Base-by-base conservation (phyloP, 2,888 invertebrate species). In the Tetragonula carbonaria region DNA sequence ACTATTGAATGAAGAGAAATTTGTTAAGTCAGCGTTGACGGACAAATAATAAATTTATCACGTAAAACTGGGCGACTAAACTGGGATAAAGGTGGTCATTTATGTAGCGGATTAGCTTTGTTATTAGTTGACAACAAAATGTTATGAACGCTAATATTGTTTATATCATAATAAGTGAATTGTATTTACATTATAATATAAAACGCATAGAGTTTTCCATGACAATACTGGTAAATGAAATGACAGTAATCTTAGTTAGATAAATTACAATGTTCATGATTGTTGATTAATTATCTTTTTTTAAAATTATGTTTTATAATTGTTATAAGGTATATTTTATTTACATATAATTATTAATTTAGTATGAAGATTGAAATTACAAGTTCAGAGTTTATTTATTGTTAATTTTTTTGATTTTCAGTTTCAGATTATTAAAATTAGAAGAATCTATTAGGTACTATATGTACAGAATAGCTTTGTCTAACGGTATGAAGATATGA, bases 71-170 rank as follows among this genome's bases (percentile, higher is more conserved):
- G 13, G 57, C 14, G 14, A 59, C 57, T 59, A n/a, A 45, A 59
- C 14, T 59, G n/a, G n/a, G 57, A 59, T 59, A 59, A 59, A 59
- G 57, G n/a, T n/a, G 57, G 57, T 23, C 57, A 59, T 4, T 14
- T 14, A 23, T 59, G 57, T 23, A 59, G 57, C 57, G n/a, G 57
- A 59, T 59, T 59, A 59, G n/a, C 57, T 59, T 59, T 59, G 14
- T 59, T 59, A 59, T n/a, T n/a, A n/a, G 57, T 59, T n/a, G n/a
- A 23, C 57, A n/a, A 59, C 57, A n/a, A 59, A 59, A 59, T n/a
- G n/a, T 59, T 59, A 59, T 59, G 14, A n/a, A n/a, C 57, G 4
- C 5, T n/a, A 2, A 59, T 59, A 59, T 57, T 57, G 57, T 57
- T n/a, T n/a, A 13, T 14, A 57, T n/a, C 57, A 5, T 2, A n/a